Evolutionary conservation across 1,140 invertebrate genomes (phyloP).

Genomic region (Vanessa tameamea): DNA sequence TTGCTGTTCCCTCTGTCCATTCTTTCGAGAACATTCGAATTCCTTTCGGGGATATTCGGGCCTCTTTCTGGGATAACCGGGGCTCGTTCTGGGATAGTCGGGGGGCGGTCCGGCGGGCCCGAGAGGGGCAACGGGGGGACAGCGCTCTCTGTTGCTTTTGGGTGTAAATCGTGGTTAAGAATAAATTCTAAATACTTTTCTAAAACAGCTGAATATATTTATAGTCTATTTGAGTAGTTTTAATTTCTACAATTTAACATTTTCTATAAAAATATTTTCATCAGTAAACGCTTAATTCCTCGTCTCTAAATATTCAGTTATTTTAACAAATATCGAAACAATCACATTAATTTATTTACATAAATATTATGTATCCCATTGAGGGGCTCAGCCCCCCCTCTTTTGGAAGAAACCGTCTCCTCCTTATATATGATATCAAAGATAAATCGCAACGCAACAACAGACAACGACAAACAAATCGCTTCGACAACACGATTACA

Average conservation of each 20-base stretch:
- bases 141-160: slow-evolving; percentile 37
- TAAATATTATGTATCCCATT: no score
- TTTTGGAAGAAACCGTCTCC: no score
- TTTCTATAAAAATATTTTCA: not conserved
- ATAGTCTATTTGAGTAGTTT: not conserved
- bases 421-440: no score
- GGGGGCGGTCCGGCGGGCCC: slow-evolving; percentile 40
- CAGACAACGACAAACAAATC: not conserved
- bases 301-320: not conserved
- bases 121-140: slow-evolving; percentile 41
- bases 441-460: not conserved
- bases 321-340: not conserved
- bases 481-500: not conserved
- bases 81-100: slow-evolving; percentile 33
- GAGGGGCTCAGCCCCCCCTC: no score
- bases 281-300: not conserved
- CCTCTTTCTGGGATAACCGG: slow-evolving; percentile 35
- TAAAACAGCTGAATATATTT: not conserved
- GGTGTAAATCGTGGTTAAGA: not conserved
- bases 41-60: slow-evolving; percentile 41
- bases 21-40: slow-evolving; percentile 32
- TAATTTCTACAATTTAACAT: not conserved
- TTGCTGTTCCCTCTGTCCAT: slow-evolving; percentile 18
- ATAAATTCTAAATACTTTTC: not conserved
- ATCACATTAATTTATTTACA: not conserved